phyloP scores from a whole-genome alignment of 2,888 invertebrate species.

The Chironomus riparius region DNA sequence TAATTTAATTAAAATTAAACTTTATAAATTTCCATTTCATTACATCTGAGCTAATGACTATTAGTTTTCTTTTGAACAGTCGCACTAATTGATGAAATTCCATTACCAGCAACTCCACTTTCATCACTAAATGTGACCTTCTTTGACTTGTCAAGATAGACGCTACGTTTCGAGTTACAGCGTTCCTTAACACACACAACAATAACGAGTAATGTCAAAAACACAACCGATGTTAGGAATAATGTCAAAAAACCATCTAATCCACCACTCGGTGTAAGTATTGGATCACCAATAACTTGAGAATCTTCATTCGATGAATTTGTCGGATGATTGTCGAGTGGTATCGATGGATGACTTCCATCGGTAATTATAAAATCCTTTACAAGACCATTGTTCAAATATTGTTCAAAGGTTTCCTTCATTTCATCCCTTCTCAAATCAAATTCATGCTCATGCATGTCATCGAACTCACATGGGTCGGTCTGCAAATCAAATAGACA shows the following conservation, averaged over 20 bases:
- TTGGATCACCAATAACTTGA: background rate
- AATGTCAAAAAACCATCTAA: background rate
- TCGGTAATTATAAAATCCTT: background rate
- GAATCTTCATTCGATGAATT: background rate
- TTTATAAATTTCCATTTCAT: no score
- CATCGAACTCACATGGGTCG: constrained; percentile 16
- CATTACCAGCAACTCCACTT: background rate
- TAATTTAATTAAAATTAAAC: no score
- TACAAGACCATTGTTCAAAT: background rate
- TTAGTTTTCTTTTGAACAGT: background rate
- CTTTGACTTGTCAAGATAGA: constrained; percentile 4
- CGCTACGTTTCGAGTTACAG: constrained; percentile 1
- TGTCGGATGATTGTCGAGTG: background rate
- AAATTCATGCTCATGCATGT: constrained; percentile 2
- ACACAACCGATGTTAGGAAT: background rate
- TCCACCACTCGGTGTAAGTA: background rate
- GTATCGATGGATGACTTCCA: background rate
- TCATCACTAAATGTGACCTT: background rate
- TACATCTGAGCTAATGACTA: background rate
- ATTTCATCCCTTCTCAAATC: background rate
- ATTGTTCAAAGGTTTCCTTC: background rate
- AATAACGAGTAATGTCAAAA: background rate
- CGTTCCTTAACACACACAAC: constrained; percentile 11
- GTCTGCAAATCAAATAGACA: constrained; percentile 11
- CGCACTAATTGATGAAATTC: background rate